These are phyloP conservation scores for Ochlodes sylvanus DNA, from an alignment of 2,888 invertebrate species.

Conservation along the genomic window DNA sequence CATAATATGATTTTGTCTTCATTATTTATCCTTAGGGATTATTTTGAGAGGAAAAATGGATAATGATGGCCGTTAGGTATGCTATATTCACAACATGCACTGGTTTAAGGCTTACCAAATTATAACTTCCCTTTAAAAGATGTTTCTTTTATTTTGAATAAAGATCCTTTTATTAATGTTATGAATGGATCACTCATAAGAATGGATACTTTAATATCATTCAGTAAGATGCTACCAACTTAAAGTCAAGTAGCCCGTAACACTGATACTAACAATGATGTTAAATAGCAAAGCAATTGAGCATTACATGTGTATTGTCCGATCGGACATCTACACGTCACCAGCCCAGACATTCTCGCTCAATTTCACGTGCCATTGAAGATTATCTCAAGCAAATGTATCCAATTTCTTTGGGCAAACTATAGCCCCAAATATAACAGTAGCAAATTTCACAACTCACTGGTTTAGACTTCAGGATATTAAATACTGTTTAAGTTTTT, in stretches of 20 bases:
- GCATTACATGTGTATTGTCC: conserved; percentile 48
- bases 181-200: conserved; percentile 21
- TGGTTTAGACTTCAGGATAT: conserved; percentile 41
- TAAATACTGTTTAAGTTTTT: too few species aligned
- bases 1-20: too few species aligned
- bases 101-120: too few species aligned
- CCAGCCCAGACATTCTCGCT: conserved; percentile 61
- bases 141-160: neutral
- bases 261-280: conserved; percentile 65
- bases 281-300: conserved; percentile 54
- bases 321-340: conserved; percentile 36
- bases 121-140: neutral
- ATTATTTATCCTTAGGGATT: too few species aligned
- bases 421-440: conserved; percentile 70
- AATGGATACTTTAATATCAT: conserved; percentile 1
- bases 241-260: conserved; percentile 62
- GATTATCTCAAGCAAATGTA: conserved; percentile 74
- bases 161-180: neutral
- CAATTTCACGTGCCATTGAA: conserved; percentile 79
- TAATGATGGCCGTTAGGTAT: too few species aligned
- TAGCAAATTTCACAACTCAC: conserved; percentile 65
- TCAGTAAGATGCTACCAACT: conserved; percentile 25
- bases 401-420: conserved; percentile 75
- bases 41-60: too few species aligned
- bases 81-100: too few species aligned